Conservation (phyloP, 2,797 vertebrate species). For the Etheostoma nigrum region DNA sequence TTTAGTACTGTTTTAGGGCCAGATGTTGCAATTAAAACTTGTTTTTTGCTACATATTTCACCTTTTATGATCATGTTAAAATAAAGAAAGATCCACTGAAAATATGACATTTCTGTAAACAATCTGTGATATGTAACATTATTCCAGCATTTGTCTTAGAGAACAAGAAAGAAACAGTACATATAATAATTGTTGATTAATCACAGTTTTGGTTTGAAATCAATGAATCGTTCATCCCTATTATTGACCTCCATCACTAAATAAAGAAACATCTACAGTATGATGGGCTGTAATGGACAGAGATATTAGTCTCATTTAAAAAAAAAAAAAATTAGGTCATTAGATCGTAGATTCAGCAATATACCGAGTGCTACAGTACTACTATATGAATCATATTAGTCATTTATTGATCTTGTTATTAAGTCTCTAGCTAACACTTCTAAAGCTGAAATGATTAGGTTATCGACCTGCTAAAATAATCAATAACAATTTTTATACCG, state of each 20-base stretch:
- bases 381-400: not conserved
- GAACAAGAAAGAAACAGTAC: no score
- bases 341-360: conserved; percentile 1
- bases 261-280: not conserved
- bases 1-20: not conserved
- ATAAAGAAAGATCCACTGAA: no score
- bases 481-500: not conserved
- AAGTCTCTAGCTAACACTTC: not conserved
- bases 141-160: no score
- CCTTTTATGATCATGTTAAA: no score
- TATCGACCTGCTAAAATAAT: not conserved
- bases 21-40: no score
- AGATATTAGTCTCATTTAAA: not conserved
- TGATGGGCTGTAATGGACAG: not conserved
- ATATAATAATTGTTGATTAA: no score
- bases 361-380: no score
- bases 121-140: no score
- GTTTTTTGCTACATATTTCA: no score
- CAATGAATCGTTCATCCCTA: no score
- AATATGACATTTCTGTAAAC: no score
- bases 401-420: not conserved
- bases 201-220: no score
- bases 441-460: not conserved
- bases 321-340: not conserved
- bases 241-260: not conserved